These are phyloP conservation scores for Cheilosia grossa DNA, from an alignment of 2,888 invertebrate species.

Conservation along the genomic window DNA sequence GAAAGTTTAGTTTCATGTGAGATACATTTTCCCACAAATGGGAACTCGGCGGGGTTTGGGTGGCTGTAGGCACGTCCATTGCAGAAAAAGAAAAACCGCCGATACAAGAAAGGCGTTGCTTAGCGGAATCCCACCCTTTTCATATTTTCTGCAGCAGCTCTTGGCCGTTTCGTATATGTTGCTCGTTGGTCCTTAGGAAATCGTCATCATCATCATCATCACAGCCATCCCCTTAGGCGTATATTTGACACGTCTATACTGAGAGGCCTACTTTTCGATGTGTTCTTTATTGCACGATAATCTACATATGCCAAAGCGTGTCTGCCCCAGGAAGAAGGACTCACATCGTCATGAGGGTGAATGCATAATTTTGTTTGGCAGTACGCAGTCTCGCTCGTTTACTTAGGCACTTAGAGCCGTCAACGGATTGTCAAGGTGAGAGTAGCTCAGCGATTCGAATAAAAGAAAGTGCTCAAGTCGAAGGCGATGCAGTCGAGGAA, in stretches of 20 bases:
- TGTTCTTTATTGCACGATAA: slow-evolving; percentile 12
- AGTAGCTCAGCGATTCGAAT: slow-evolving; percentile 3
- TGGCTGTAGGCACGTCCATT: slow-evolving; percentile 39
- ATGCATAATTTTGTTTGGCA: slow-evolving; percentile 24
- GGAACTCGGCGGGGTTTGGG: slow-evolving; percentile 47
- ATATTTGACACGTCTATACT: slow-evolving; percentile 56
- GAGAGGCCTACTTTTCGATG: slow-evolving; percentile 61
- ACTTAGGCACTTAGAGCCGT: slow-evolving; percentile 59
- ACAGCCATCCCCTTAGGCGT: slow-evolving; percentile 63
- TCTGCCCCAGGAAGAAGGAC: slow-evolving; percentile 37
- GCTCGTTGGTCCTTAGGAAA: slow-evolving; percentile 68
- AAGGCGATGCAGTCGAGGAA: slow-evolving; percentile 26
- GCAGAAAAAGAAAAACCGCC: slow-evolving; percentile 27
- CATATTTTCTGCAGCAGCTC: slow-evolving; percentile 28
- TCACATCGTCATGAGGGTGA: slow-evolving; percentile 32
- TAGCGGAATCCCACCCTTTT: slow-evolving; percentile 68
- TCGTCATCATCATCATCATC: slow-evolving; percentile 45
- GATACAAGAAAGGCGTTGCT: slow-evolving; percentile 67
- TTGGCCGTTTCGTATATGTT: slow-evolving; percentile 27
- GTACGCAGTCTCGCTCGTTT: slow-evolving; percentile 72
- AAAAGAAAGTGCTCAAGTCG: slow-evolving; percentile 5
- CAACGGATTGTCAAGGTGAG: slow-evolving; percentile 68
- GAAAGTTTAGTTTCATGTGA: slow-evolving; percentile 61
- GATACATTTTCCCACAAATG: slow-evolving; percentile 57
- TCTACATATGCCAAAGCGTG: slow-evolving; percentile 5